phyloP scores from a whole-genome alignment of 2,888 invertebrate species.

The Caenorhabditis uteleia region DNA sequence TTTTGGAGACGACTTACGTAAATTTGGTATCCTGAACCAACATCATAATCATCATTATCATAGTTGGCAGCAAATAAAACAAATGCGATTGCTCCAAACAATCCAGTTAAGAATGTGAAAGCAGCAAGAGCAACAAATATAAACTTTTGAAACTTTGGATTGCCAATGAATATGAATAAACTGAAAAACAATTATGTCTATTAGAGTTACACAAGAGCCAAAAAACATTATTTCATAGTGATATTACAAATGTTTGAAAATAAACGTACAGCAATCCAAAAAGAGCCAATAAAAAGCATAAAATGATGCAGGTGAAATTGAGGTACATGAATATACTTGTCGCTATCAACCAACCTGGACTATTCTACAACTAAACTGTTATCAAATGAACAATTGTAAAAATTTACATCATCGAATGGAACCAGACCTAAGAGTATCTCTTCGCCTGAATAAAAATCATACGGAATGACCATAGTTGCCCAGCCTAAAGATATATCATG shows the following conservation, averaged over 20 bases:
- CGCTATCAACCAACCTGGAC: constrained; percentile 24
- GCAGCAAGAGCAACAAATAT: constrained; percentile 12
- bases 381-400: not conserved
- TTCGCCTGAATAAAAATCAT: not conserved
- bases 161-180: too few relatives aligned
- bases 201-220: too few relatives aligned
- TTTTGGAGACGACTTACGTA: constrained; percentile 1
- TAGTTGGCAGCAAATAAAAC: constrained; percentile 28
- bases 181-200: too few relatives aligned
- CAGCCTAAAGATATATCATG: not conserved
- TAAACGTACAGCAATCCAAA: constrained; percentile 12
- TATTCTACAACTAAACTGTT: not conserved
- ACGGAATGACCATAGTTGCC: too few relatives aligned
- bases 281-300: constrained; percentile 8
- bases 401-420: not conserved
- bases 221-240: too few relatives aligned
- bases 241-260: constrained; percentile 5
- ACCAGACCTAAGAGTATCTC: not conserved
- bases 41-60: constrained; percentile 4
- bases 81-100: constrained; percentile 26
- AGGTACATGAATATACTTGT: constrained; percentile 32
- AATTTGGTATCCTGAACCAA: constrained; percentile 8
- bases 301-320: constrained; percentile 14
- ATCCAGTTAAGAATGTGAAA: constrained; percentile 10
- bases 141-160: constrained; percentile 15